Percentiles rank a stretch among this genome's conserved stretches.
Conservation (phyloP, 2,888 invertebrate species). For the Cactoblastis cactorum region DNA sequence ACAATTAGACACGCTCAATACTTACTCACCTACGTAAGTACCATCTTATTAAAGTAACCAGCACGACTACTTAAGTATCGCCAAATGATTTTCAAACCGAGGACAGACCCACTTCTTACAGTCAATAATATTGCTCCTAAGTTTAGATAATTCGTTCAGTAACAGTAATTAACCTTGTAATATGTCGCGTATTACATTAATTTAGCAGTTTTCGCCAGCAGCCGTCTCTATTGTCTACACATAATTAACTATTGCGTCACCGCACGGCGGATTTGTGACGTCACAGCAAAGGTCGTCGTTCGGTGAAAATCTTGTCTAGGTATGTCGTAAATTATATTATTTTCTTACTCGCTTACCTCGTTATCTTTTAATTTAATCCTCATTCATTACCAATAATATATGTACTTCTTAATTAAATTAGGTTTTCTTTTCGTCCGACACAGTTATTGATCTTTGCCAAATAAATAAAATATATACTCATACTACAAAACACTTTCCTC, state of each 20-base stretch:
- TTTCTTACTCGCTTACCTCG: background rate
- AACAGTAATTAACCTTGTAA: slow-evolving; percentile 18
- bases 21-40: background rate
- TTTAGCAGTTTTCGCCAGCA: slow-evolving; percentile 22
- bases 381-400: background rate
- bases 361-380: too few relatives aligned
- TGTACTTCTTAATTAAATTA: too few relatives aligned
- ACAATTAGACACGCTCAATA: background rate
- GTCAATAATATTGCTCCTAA: background rate
- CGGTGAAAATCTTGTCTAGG: slow-evolving; percentile 24
- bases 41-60: too few relatives aligned
- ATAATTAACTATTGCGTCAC: slow-evolving; percentile 27
- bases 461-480: background rate
- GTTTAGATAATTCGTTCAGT: slow-evolving; percentile 18
- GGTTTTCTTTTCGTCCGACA: too few relatives aligned
- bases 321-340: background rate
- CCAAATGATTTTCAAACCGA: too few relatives aligned
- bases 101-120: too few relatives aligned
- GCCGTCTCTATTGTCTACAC: slow-evolving; percentile 16
- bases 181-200: slow-evolving; percentile 19
- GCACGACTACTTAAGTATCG: too few relatives aligned
- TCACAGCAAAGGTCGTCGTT: slow-evolving; percentile 24
- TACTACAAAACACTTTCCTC: background rate
- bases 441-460: background rate
- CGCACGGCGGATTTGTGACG: slow-evolving; percentile 21